Evolutionary conservation across 2,797 vertebrate species (phyloP), one percentile per base, ranked within the genome.

Genomic region (Acanthornis magna): DNA sequence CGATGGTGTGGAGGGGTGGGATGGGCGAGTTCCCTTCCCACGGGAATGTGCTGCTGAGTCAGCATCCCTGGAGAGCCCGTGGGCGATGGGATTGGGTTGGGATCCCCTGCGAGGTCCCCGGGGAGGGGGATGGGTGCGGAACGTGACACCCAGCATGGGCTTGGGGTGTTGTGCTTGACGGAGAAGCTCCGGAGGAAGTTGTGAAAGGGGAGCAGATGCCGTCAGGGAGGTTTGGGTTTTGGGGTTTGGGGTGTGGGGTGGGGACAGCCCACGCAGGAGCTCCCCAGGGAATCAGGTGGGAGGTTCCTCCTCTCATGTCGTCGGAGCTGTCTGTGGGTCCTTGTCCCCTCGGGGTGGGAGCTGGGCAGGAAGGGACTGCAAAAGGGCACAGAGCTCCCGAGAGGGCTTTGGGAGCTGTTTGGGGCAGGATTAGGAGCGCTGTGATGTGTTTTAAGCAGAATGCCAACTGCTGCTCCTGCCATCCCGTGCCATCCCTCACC

Each of bases 371-470:
- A 4, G 12, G 13, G 55, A 25, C 4, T n/a, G 40, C 3, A 13
- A 13, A 16, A 42, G 18, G 60, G 15, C 8, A 0, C 13, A 1
- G 36, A 29, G 36, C 23, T 32, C 40, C 42, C 20, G 10, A 12
- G 32, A 20, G 25, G 36, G 3, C 7, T 15, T 7, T 25, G 51
- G 76, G 42, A 8, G 60, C 25, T 36, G 16, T 17, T 1, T 19
- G 61, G 72, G 16, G 84, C 12, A 6, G 74, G 57, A 4, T 13
- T 12, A 25, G 20, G 23, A 23, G 30, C 30, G 0, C n/a, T n/a
- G 1, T 0, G n/a, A 27, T 2, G 9, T 1, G 6, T 16, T 50
- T 13, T 2, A 20, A 8, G 18, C 13, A 9, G 30, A 58, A 29
- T 26, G 7, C 43, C 61, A 10, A 1, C 26, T 50, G 70, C 47